phyloP scores from a whole-genome alignment of 53 echinoderm and acorn worm genomes.

The Actinopyga echinites region DNA sequence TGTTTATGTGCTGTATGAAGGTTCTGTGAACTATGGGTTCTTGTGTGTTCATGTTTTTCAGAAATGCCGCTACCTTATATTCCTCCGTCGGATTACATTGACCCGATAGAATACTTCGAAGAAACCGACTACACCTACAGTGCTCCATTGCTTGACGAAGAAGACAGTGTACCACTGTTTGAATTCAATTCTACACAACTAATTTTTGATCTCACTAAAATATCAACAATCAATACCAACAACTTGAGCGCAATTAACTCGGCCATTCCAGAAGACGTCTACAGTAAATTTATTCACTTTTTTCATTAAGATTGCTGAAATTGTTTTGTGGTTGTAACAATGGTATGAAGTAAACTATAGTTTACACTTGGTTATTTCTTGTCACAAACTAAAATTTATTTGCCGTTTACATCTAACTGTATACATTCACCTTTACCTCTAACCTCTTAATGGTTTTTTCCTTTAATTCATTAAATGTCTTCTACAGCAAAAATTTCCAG shows the following conservation, averaged over 20 bases:
- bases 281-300: too few species aligned
- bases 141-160: background rate
- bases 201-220: background rate
- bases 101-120: background rate
- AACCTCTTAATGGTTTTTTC: too few species aligned
- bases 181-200: background rate
- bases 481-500: background rate
- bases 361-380: too few species aligned
- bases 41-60: background rate
- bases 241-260: background rate
- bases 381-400: too few species aligned
- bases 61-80: background rate
- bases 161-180: background rate
- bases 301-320: too few species aligned
- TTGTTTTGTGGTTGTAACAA: too few species aligned
- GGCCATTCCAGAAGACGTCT: slow-evolving; percentile 4
- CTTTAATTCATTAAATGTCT: background rate
- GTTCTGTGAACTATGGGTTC: too few species aligned
- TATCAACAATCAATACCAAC: slow-evolving; percentile 7
- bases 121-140: background rate
- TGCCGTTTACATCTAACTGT: too few species aligned
- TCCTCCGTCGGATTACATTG: slow-evolving; percentile 14
- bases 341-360: too few species aligned
- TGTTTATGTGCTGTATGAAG: too few species aligned
- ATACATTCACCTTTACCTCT: too few species aligned